These are phyloP conservation scores for Gambelia wislizenii DNA, from an alignment of 2,797 vertebrate genomes.

Conservation along the genomic window DNA sequence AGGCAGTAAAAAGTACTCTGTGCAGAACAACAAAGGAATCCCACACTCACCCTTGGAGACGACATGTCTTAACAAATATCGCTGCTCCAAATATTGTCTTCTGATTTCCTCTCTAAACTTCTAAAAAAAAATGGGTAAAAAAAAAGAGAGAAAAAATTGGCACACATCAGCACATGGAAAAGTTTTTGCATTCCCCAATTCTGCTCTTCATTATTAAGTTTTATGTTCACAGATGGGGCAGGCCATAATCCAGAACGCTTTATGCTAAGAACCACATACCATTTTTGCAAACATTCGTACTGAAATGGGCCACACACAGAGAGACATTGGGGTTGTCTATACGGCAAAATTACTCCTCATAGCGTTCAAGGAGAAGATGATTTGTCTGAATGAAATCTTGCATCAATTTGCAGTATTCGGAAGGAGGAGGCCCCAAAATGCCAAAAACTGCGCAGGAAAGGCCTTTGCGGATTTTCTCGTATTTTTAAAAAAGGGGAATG, in stretches of 20 bases:
- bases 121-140: conserved; percentile 41
- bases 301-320: neutral
- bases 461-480: no score
- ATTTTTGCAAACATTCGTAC: neutral
- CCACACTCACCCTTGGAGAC: conserved; percentile 69
- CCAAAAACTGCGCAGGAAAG: no score
- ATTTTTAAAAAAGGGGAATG: no score
- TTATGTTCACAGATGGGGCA: neutral
- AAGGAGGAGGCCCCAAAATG: no score
- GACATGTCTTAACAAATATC: conserved; percentile 71
- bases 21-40: conserved; percentile 67
- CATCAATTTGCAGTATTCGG: no score
- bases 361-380: no score
- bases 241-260: neutral
- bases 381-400: no score
- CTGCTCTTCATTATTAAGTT: neutral
- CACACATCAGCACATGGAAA: conserved; percentile 42
- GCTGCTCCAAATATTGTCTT: conserved; percentile 59
- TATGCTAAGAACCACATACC: neutral
- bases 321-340: no score
- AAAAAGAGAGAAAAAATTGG: conserved; percentile 49
- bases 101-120: conserved; percentile 62
- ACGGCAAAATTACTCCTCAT: no score
- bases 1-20: conserved; percentile 63
- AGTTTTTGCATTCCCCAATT: conserved; percentile 28